phyloP scores from a whole-genome alignment of 2,888 invertebrate genomes.

The Lepidochrysops patricia region DNA sequence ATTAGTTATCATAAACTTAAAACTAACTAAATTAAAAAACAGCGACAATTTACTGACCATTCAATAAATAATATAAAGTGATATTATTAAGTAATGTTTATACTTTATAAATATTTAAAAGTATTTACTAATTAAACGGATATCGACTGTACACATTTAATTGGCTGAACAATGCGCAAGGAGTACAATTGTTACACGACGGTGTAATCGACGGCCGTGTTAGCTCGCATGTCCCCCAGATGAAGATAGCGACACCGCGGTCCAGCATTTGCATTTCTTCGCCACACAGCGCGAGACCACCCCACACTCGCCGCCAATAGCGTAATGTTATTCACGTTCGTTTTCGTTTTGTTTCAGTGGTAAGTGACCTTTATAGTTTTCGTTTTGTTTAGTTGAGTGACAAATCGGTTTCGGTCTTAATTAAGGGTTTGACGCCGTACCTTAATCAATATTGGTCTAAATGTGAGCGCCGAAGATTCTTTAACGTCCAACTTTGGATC shows the following conservation, averaged over 20 bases:
- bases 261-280: conserved; percentile 55
- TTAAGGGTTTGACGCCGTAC: conserved; percentile 26
- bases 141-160: conserved; percentile 14
- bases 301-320: conserved; percentile 26
- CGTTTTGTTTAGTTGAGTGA: conserved; percentile 10
- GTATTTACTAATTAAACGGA: neutral
- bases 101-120: no score
- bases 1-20: no score
- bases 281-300: conserved; percentile 65
- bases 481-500: neutral
- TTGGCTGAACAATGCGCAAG: neutral
- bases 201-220: conserved; percentile 17
- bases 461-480: neutral
- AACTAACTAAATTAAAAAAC: no score
- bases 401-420: conserved; percentile 23
- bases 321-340: conserved; percentile 13
- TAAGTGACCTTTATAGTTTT: conserved; percentile 10
- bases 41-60: no score
- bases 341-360: conserved; percentile 9
- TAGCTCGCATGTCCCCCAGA: conserved; percentile 35
- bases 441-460: conserved; percentile 7
- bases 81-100: no score
- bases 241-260: conserved; percentile 55
- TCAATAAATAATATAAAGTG: no score
- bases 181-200: conserved; percentile 15